These are phyloP conservation scores for Metallyticus violacea DNA, from an alignment of 2,888 invertebrate genomes.

Conservation along the genomic window DNA sequence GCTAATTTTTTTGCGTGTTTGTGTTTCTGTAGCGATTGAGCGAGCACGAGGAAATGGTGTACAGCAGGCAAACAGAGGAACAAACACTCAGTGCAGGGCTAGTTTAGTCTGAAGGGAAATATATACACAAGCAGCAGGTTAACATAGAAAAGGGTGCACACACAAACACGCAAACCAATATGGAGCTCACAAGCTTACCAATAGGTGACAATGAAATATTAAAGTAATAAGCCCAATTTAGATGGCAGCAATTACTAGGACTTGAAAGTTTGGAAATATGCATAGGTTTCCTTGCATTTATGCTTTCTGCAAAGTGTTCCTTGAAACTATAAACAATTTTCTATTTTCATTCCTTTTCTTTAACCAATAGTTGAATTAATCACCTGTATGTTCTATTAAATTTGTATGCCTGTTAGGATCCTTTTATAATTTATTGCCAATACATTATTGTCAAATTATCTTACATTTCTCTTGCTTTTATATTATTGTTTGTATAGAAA, in stretches of 20 bases:
- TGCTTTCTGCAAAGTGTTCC: no score
- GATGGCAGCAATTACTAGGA: background rate
- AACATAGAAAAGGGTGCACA: background rate
- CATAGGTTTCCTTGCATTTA: no score
- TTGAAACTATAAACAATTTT: no score
- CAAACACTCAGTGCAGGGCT: slow-evolving; percentile 22
- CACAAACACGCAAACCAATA: background rate
- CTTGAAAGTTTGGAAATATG: background rate
- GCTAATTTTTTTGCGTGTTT: slow-evolving; percentile 4
- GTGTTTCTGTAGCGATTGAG: slow-evolving; percentile 13
- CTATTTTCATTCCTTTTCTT: no score
- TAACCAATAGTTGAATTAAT: no score
- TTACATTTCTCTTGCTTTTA: no score
- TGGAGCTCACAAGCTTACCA: background rate
- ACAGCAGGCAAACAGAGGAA: slow-evolving; percentile 8
- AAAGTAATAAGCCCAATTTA: background rate
- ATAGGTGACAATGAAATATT: background rate
- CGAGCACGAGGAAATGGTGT: slow-evolving; percentile 9
- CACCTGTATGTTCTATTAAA: no score
- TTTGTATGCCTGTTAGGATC: no score
- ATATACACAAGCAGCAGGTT: slow-evolving; percentile 2
- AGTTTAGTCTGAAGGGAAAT: background rate
- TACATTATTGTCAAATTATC: no score
- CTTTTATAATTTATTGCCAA: no score
- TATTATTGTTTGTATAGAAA: no score